phyloP scores from a whole-genome alignment of 2,888 invertebrate genomes.

The Mallateleia sp. region DNA sequence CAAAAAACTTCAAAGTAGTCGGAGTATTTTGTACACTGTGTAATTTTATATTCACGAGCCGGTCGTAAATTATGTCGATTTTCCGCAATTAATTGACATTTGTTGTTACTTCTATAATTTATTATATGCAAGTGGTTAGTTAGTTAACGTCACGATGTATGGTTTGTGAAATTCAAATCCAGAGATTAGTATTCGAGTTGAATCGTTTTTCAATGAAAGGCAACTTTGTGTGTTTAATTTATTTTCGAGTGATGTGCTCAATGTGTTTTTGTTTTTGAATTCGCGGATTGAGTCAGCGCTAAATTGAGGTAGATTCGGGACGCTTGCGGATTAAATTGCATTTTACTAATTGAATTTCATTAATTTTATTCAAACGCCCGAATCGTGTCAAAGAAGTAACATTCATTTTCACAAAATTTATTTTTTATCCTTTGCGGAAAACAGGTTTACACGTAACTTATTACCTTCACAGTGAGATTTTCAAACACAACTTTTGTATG shows the following conservation, averaged over 20 bases:
- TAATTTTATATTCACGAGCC: neutral
- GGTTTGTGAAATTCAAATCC: conserved; percentile 33
- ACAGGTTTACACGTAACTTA: neutral
- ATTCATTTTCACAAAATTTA: no score
- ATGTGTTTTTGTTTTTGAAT: conserved; percentile 29
- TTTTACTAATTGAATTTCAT: conserved; percentile 28
- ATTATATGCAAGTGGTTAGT: conserved; percentile 25
- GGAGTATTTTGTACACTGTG: neutral
- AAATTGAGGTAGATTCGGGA: neutral
- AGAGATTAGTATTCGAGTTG: conserved; percentile 26
- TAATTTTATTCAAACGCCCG: conserved; percentile 17
- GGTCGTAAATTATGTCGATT: conserved; percentile 4
- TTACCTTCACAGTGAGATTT: neutral
- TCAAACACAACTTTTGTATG: neutral
- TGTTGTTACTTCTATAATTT: conserved; percentile 24
- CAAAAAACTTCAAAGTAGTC: neutral
- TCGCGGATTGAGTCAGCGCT: neutral
- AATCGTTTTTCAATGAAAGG: conserved; percentile 49
- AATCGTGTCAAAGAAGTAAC: no score
- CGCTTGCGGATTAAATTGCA: conserved; percentile 18
- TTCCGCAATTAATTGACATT: conserved; percentile 14
- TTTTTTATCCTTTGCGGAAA: no score
- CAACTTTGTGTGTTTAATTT: conserved; percentile 24
- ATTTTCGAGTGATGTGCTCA: conserved; percentile 12
- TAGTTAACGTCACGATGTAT: conserved; percentile 32